These are phyloP conservation scores for Falcaria lacertinaria DNA, from an alignment of 2,888 invertebrate species.

Conservation along the genomic window DNA sequence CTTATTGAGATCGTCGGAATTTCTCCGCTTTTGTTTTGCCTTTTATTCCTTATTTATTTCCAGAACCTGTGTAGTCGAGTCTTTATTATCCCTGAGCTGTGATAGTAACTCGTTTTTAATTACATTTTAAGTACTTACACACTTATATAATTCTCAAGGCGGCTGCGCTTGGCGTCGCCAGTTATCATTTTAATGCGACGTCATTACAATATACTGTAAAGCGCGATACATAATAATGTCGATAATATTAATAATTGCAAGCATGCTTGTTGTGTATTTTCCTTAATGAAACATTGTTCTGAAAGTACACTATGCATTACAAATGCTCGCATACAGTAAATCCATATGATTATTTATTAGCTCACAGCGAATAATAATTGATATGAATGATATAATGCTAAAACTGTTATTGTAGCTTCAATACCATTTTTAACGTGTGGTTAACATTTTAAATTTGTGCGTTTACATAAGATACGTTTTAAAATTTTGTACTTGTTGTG, in stretches of 20 bases:
- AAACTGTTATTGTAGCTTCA: too few relatives aligned
- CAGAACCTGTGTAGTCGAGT: slow-evolving; percentile 53
- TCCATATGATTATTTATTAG: too few relatives aligned
- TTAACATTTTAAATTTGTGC: too few relatives aligned
- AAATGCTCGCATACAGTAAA: background rate
- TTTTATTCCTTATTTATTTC: slow-evolving; percentile 33
- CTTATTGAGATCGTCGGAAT: slow-evolving; percentile 6
- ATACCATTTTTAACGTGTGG: too few relatives aligned
- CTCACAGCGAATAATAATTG: too few relatives aligned
- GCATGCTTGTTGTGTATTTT: slow-evolving; percentile 1
- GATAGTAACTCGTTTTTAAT: slow-evolving; percentile 63
- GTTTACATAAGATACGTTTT: too few relatives aligned
- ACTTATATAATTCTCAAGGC: slow-evolving; percentile 40
- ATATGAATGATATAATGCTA: too few relatives aligned
- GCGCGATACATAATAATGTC: slow-evolving; percentile 17
- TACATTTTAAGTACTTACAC: slow-evolving; percentile 54
- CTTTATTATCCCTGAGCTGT: slow-evolving; percentile 51
- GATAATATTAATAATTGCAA: slow-evolving; percentile 13
- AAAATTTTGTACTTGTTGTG: too few relatives aligned
- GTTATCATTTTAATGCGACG: slow-evolving; percentile 35
- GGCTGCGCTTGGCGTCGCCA: slow-evolving; percentile 27
- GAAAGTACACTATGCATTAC: too few relatives aligned
- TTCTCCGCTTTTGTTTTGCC: slow-evolving; percentile 33
- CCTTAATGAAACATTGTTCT: slow-evolving; percentile 4
- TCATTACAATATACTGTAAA: slow-evolving; percentile 32